Evolutionary conservation across 1,140 invertebrate species (phyloP), one percentile per base, ranked within the genome.

Genomic region (Neotoxoptera formosana): DNA sequence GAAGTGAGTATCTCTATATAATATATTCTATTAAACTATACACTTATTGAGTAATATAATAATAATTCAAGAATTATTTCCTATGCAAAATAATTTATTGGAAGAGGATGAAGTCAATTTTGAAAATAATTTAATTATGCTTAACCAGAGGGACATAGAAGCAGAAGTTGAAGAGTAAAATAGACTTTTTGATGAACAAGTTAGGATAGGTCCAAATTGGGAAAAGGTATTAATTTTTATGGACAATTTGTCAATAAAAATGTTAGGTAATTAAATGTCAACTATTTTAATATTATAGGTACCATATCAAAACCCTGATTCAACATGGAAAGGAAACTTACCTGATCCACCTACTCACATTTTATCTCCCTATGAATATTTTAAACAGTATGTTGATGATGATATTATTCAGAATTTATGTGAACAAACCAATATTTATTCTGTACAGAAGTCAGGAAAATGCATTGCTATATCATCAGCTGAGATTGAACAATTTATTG

Each of bases 361-460:
- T 76, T 76, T 76, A 76, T n/a, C 60, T 76, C 60, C 60, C 7
- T 76, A 76, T 76, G 11, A 76, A 76, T 76, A 76, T 17, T 76
- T 76, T n/a, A 76, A 76, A 76, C 60, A 76, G 60, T 76, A 76
- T 76, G 9, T 76, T 76, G 60, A 76, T 76, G 60, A 76, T 76
- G 14, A 76, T 76, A 76, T 76, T 76, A 76, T 76, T 76, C 60
- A 76, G 11, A 76, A 76, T 76, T 76, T 76, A 76, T 76, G 30
- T n/a, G 30, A 76, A 76, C 60, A 76, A 76, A 76, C 60, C 2
- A 76, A 76, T 76, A 76, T 76, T 14, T 76, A 76, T 76, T 76
- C 60, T 76, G 60, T 76, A 76, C 30, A 76, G 14, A 76, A 76
- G n/a, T n/a, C 60, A n/a, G 60, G 25, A 76, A 76, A n/a, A n/a